Base-by-base conservation (phyloP, 2,888 invertebrate species). In the Xestia c-nigrum region DNA sequence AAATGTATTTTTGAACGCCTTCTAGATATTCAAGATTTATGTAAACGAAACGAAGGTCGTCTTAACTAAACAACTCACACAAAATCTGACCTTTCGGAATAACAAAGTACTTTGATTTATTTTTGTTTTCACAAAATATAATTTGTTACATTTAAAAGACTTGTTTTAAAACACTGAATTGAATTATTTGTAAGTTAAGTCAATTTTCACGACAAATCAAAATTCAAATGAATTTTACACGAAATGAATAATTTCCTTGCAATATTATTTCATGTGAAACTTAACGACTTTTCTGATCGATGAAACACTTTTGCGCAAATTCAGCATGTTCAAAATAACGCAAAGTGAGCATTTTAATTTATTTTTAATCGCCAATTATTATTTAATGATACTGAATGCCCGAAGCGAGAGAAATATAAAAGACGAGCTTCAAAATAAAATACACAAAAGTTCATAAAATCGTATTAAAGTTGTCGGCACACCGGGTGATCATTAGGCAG, bases 401-500 rank as follows among this genome's bases (percentile, higher is more conserved):
- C 57, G 38, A 69, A 46, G 16, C 5, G 12, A 21, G 12, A 21
- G 12, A 63, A 65, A 57, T 40, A 46, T 16, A 46, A 59, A 57
- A 50, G 16, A 10, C 2, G 14, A 68, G 24, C 19, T 40, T n/a
- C 12, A 57, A 79, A 61, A 74, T 24, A 3, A 70, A 67, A 76
- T 38, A 76, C 19, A 55, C 19, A 55, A 69, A 71, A 63, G 10
- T 46, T 61, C 9, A 46, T 24, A 40, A 71, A 61, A 61, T 50
- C 38, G 10, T 74, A 78, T 74, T 64, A 72, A 68, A 59, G 46
- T 72, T 61, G 71, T 64, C 40, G 64, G 65, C 77, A 43, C 80
- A 74, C 40, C 72, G 55, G 74, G 31, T 67, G 78, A 73, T 81
- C 81, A 84, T 84, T 84, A 84, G n/a, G 52, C 31, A 38, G 50